phyloP scores from a whole-genome alignment of 2,113 vertebrate genomes.

The Charadrius vociferus region DNA sequence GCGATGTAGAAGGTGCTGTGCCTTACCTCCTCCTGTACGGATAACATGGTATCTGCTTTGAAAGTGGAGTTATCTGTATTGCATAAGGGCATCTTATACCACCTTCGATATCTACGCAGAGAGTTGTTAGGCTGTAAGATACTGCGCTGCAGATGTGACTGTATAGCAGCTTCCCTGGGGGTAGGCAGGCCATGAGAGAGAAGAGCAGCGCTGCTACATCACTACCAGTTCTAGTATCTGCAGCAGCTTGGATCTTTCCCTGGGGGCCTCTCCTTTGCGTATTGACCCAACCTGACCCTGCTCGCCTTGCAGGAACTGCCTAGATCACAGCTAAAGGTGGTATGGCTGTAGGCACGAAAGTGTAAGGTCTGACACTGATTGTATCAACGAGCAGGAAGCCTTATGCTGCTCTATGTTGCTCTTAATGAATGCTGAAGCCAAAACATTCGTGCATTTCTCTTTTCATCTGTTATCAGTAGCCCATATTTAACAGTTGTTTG shows the following conservation, averaged over 20 bases:
- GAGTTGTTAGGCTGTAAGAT: neutral
- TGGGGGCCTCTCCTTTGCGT: neutral
- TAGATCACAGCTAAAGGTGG: neutral
- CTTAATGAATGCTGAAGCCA: neutral
- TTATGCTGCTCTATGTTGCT: neutral
- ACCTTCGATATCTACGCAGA: neutral
- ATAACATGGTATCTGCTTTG: neutral
- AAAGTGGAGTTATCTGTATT: neutral
- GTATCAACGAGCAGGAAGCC: constrained; percentile 3
- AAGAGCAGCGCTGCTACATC: neutral
- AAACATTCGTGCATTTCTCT: neutral
- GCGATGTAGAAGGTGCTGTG: neutral
- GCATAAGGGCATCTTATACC: neutral
- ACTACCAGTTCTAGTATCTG: neutral
- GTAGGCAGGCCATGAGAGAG: neutral
- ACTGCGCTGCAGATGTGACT: neutral
- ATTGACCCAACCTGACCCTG: constrained; percentile 38
- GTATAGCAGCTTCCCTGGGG: neutral
- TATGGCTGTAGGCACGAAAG: constrained; percentile 11
- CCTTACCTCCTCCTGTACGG: neutral
- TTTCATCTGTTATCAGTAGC: constrained; percentile 5
- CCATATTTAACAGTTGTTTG: constrained; percentile 3
- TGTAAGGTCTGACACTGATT: constrained; percentile 13
- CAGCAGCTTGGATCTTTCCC: constrained; percentile 12
- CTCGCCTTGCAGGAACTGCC: constrained; percentile 22